A percentile compares a stretch with the other conserved stretches of the same genome.
phyloP scores from a whole-genome alignment of 2,797 vertebrate species.

The Pelodytes ibericus region DNA sequence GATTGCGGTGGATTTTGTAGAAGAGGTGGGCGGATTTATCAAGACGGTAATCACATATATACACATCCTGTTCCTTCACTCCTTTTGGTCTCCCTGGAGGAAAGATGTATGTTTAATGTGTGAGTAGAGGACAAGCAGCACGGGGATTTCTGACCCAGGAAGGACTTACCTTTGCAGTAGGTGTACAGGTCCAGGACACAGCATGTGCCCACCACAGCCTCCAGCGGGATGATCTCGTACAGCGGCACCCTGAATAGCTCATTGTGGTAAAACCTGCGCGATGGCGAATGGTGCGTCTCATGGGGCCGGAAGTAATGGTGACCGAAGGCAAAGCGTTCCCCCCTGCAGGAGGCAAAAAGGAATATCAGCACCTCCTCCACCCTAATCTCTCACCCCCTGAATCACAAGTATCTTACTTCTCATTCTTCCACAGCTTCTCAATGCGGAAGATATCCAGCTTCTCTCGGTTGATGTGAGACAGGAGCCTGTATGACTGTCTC shows the following conservation, averaged over 20 bases:
- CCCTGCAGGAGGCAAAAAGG: conserved; percentile 71
- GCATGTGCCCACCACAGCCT: conserved; percentile 94
- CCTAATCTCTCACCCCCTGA: too few species aligned
- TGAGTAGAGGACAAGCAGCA: background rate
- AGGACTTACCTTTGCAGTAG: conserved; percentile 88
- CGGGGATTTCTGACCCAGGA: background rate
- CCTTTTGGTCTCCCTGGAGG: conserved; percentile 91
- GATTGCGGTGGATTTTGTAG: conserved; percentile 98
- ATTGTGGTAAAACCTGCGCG: conserved; percentile 91
- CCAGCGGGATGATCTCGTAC: conserved; percentile 96
- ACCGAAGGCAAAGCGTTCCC: conserved; percentile 95
- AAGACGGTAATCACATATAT: conserved; percentile 96
- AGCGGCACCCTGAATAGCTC: conserved; percentile 95
- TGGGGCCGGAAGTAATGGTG: conserved; percentile 98
- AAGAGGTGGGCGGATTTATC: conserved; percentile 98
- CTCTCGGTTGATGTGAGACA: conserved; percentile 93
- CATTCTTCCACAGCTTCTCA: conserved; percentile 96
- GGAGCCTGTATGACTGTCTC: conserved; percentile 90
- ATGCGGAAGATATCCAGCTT: conserved; percentile 98
- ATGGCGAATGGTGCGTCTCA: conserved; percentile 91
- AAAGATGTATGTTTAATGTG: background rate
- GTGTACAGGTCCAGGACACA: conserved; percentile 96
- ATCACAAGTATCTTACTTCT: conserved; percentile 78
- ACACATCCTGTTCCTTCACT: conserved; percentile 94
- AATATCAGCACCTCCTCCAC: too few species aligned